These are phyloP conservation scores for Hoplias malabaricus DNA, from an alignment of 2,113 vertebrate genomes.

Conservation along the genomic window DNA sequence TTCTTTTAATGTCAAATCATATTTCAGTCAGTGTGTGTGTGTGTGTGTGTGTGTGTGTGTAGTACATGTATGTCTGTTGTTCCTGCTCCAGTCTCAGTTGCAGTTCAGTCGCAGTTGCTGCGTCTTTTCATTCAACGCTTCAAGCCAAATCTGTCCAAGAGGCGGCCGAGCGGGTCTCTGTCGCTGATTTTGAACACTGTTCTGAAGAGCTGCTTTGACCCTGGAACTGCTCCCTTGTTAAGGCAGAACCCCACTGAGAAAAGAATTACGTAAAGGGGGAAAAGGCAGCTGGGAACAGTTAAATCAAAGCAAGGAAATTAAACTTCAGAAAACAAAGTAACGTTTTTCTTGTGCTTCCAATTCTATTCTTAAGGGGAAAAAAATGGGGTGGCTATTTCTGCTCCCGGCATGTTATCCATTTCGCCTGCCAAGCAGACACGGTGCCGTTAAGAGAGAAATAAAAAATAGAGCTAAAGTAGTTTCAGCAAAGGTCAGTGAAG, in stretches of 20 bases:
- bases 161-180: conserved; percentile 46
- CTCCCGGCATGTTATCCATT: conserved; percentile 35
- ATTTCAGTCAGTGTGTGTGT: too few species aligned
- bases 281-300: conserved; percentile 64
- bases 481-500: conserved; percentile 9
- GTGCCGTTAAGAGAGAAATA: conserved; percentile 10
- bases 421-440: conserved; percentile 30
- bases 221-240: conserved; percentile 60
- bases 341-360: conserved; percentile 54
- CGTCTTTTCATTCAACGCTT: conserved; percentile 58
- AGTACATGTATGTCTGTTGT: neutral
- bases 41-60: too few species aligned
- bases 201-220: conserved; percentile 56
- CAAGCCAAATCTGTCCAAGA: conserved; percentile 54
- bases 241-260: conserved; percentile 52
- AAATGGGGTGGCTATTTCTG: conserved; percentile 38
- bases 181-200: conserved; percentile 42
- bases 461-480: conserved; percentile 10
- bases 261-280: conserved; percentile 48
- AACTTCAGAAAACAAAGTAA: conserved; percentile 57
- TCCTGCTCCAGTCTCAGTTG: neutral
- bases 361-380: conserved; percentile 14
- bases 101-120: neutral
- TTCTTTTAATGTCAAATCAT: too few species aligned
- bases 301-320: conserved; percentile 56